phyloP scores from a whole-genome alignment of 37 sponge, comb jelly and placozoan genomes.

The Aplysina aerophoba region DNA sequence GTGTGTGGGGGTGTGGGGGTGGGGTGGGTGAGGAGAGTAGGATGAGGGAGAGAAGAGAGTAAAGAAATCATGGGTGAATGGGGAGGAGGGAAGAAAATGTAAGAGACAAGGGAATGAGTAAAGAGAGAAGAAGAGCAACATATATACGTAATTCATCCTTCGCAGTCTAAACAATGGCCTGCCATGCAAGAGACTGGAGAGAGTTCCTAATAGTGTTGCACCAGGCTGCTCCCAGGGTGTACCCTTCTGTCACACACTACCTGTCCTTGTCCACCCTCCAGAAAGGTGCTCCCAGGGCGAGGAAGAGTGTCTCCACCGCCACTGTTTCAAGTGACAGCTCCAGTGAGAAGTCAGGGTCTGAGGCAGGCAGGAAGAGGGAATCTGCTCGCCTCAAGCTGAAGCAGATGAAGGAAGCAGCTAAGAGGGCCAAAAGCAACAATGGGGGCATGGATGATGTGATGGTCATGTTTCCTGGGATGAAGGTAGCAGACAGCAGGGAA shows the following conservation, averaged over 20 bases:
- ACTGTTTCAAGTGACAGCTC: background rate
- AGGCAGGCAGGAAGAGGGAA: conserved; percentile 64
- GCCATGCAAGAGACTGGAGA: too few species aligned
- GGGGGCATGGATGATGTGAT: background rate
- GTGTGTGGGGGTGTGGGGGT: background rate
- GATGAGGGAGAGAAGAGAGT: too few species aligned
- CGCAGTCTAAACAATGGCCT: too few species aligned
- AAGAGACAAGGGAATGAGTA: too few species aligned
- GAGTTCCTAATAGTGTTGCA: too few species aligned
- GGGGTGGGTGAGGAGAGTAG: background rate
- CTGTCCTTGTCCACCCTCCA: too few species aligned
- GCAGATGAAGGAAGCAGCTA: background rate
- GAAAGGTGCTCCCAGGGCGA: too few species aligned
- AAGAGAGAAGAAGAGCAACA: too few species aligned
- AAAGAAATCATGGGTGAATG: background rate
- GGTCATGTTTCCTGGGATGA: background rate
- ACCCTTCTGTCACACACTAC: too few species aligned
- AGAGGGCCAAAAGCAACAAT: conserved; percentile 44
- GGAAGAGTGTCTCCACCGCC: background rate
- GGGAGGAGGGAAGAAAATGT: background rate
- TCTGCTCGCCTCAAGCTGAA: conserved; percentile 19
- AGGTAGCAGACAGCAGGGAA: background rate
- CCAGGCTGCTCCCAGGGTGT: too few species aligned
- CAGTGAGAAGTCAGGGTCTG: conserved; percentile 19
- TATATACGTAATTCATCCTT: too few species aligned